These are phyloP conservation scores for Porites divaricata DNA, from an alignment of 92 coral and sea anemone species.

Conservation along the genomic window DNA sequence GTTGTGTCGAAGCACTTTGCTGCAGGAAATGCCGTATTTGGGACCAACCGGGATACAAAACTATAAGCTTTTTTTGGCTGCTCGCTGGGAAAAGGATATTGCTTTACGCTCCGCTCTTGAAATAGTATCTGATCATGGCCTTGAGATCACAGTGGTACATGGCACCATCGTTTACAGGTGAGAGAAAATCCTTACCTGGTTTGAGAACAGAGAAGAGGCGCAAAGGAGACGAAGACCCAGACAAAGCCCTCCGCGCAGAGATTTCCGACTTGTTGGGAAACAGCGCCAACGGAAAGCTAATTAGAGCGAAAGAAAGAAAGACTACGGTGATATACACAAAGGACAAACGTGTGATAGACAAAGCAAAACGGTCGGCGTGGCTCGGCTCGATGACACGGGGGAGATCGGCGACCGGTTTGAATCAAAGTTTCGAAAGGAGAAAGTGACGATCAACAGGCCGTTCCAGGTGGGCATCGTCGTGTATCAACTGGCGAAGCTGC, in stretches of 20 bases:
- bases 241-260: conserved; percentile 11
- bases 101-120: conserved; percentile 19
- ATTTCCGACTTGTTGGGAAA: conserved; percentile 32
- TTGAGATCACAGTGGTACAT: conserved; percentile 8
- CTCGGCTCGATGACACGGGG: background rate
- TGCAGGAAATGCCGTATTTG: background rate
- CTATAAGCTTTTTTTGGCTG: too few species aligned
- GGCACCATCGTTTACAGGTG: conserved; percentile 18
- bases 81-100: conserved; percentile 1
- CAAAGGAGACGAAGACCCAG: conserved; percentile 13
- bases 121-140: conserved; percentile 19
- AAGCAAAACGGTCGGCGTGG: background rate
- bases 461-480: too few species aligned
- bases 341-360: background rate
- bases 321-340: background rate
- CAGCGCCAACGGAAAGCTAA: conserved; percentile 12
- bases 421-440: too few species aligned
- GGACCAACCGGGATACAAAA: background rate
- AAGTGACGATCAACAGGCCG: too few species aligned
- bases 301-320: conserved; percentile 22
- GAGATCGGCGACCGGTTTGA: too few species aligned
- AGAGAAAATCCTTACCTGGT: conserved; percentile 21
- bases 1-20: background rate
- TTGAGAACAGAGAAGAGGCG: conserved; percentile 21
- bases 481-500: too few species aligned